phyloP scores from a whole-genome alignment of 2,797 vertebrate species.

The Acipenser transmontanus region DNA sequence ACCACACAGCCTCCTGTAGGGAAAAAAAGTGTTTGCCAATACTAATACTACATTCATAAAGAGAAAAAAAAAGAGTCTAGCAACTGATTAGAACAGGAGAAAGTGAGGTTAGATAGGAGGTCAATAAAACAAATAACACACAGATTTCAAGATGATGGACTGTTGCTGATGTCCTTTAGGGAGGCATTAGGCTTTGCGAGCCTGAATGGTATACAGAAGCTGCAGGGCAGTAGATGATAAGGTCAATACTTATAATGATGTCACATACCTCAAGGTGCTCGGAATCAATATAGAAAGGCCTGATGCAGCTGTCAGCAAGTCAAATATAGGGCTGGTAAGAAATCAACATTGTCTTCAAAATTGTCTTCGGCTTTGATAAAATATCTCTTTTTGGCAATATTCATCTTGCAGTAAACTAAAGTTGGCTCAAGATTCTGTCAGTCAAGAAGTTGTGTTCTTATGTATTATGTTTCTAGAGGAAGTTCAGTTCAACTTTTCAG shows the following conservation, averaged over 20 bases:
- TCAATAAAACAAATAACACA: conserved; percentile 67
- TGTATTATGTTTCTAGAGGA: too few relatives aligned
- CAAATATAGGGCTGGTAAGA: conserved; percentile 53
- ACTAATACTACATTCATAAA: conserved; percentile 14
- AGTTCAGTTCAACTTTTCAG: too few relatives aligned
- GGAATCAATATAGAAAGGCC: conserved; percentile 57
- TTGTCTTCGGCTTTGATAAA: conserved; percentile 50
- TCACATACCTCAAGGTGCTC: conserved; percentile 67
- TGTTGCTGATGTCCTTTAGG: conserved; percentile 34
- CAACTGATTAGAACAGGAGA: conserved; percentile 34
- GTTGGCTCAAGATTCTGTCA: neutral
- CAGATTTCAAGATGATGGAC: conserved; percentile 50
- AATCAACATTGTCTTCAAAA: conserved; percentile 39
- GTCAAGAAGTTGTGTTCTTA: neutral
- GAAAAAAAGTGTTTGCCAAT: conserved; percentile 37
- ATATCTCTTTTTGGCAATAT: conserved; percentile 51
- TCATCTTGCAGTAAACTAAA: conserved; percentile 38
- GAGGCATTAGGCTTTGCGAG: conserved; percentile 34
- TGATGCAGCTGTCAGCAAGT: conserved; percentile 53
- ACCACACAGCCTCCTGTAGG: too few relatives aligned
- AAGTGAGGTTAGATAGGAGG: conserved; percentile 46
- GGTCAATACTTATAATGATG: conserved; percentile 69
- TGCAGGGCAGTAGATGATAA: conserved; percentile 64
- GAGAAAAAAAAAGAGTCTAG: conserved; percentile 26
- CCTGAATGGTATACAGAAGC: conserved; percentile 36